These are phyloP conservation scores for Leptobrachium ailaonicum DNA, from an alignment of 2,113 vertebrate genomes.

Conservation along the genomic window DNA sequence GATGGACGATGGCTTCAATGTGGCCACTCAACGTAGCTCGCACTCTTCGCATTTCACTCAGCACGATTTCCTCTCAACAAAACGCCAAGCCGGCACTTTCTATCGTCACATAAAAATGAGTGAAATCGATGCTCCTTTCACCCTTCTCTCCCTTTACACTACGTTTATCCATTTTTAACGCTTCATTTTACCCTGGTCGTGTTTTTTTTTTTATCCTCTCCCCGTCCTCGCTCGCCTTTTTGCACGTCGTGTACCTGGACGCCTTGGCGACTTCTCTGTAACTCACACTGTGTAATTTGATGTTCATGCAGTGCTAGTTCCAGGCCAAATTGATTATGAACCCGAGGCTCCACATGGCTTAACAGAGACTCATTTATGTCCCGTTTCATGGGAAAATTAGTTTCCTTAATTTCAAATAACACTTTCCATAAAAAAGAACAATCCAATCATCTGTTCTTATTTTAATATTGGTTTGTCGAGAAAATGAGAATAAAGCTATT, in stretches of 20 bases:
- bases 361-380: conserved; percentile 21
- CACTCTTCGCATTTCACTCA: conserved; percentile 26
- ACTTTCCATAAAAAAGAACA: conserved; percentile 14
- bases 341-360: conserved; percentile 5
- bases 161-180: conserved; percentile 29
- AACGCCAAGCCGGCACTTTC: conserved; percentile 28
- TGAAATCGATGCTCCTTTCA: conserved; percentile 38
- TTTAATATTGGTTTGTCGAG: conserved; percentile 27
- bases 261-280: conserved; percentile 2
- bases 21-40: background rate
- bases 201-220: background rate
- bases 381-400: conserved; percentile 25
- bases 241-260: conserved; percentile 25
- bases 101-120: conserved; percentile 43
- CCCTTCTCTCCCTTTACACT: conserved; percentile 30
- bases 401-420: conserved; percentile 39
- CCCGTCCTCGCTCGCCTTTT: background rate
- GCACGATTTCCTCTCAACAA: conserved; percentile 38
- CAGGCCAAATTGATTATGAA: conserved; percentile 27
- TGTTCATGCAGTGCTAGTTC: conserved; percentile 26
- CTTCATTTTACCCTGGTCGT: background rate
- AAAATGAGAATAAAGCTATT: conserved; percentile 19
- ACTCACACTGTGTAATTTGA: conserved; percentile 18
- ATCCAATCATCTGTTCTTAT: conserved; percentile 36
- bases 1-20: background rate